Base-by-base conservation (phyloP, 2,797 vertebrate genomes). In the Amniataba percoides region DNA sequence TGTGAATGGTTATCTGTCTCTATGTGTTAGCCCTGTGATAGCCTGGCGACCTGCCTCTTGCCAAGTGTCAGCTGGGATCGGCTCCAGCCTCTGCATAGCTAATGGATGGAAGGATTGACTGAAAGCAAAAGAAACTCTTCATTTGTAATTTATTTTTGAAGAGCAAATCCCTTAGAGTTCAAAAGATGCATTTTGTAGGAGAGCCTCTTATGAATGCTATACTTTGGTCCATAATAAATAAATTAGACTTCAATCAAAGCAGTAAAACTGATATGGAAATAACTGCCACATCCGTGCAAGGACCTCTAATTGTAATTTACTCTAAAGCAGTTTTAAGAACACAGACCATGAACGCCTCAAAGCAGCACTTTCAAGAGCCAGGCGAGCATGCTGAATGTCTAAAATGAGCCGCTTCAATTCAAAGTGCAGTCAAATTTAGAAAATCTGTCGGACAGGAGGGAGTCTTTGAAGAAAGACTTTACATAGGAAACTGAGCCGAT, bases 231-330 rank as follows among this genome's bases (percentile, higher is more conserved):
- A 82, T 72, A 61, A 74, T 59, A 87, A 84, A 83, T 66, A 63
- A 61, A 87, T 83, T 65, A 82, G 66, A 82, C 69, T 77, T 81
- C 74, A 84, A 58, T 85, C 43, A 71, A 75, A 78, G 71, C 69
- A 79, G 34, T 71, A 76, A 86, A 86, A 81, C 74, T 14, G 1
- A 70, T 51, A 66, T 78, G 55, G 74, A 75, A 83, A 77, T 72
- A 75, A 71, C 25, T 39, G 71, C 49, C 27, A 49, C 71, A 68
- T 58, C 3, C 5, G 19, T 61, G 77, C 64, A 27, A 53, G 65
- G 74, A 82, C 75, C 70, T 74, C 49, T 82, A 80, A 86, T 75
- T 73, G 69, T 77, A 56, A 81, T 78, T 56, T 43, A 62, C 31
- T 60, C 53, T 51, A 58, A 19, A 68, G 65, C 51, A 19, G 19